Base-by-base conservation (phyloP, 2,888 invertebrate genomes). In the Digitonthophagus gazella region DNA sequence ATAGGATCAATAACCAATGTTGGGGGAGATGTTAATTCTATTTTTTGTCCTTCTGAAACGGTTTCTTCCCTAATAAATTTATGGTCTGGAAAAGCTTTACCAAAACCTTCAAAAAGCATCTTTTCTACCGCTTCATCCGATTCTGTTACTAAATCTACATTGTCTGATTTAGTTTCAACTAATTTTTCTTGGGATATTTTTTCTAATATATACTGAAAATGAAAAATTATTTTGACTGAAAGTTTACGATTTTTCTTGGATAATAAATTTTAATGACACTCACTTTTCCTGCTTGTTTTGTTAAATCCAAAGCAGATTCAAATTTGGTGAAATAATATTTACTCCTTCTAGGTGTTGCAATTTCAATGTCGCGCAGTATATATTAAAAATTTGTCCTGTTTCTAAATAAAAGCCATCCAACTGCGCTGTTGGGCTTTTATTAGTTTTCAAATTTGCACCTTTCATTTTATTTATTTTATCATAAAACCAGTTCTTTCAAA, bases 1-100 rank as follows among this genome's bases (percentile, higher is more conserved):
- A 99, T 92, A 0, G 99, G 99, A 83, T 99, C 97, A 72, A 97
- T 97, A 65, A 98, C 92, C 97, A 97, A 98, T 0, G 98, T 99
- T 3, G 98, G 98, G 0, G 88, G 91, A 78, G 96, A 90, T 0
- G 96, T 96, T 63, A 97, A 83, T 73, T 89, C 86, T 71, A 91
- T 86, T 82, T 90, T 85, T 0, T 87, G 89, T 1, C 84, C 86
- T 4, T 58, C 58, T 1, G 86, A 81, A 14, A 90, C 89, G 0
- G 89, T 87, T 81, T 99, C 98, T 83, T 99, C 99, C 0, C 98
- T 96, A 76, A 97, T 96, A 79, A 96, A 96, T 81, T 90, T 92
- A 79, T 96, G 96, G 66, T 87, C 86, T 0, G 94, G 93, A 83
- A 91, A 96, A 72, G 87, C 84, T 67, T 87, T 84, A 0, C 86